A percentile compares a stretch with the other conserved stretches of the same genome.
Evolutionary conservation across 2,113 vertebrate species (phyloP).

Genomic region (Thermophis baileyi): DNA sequence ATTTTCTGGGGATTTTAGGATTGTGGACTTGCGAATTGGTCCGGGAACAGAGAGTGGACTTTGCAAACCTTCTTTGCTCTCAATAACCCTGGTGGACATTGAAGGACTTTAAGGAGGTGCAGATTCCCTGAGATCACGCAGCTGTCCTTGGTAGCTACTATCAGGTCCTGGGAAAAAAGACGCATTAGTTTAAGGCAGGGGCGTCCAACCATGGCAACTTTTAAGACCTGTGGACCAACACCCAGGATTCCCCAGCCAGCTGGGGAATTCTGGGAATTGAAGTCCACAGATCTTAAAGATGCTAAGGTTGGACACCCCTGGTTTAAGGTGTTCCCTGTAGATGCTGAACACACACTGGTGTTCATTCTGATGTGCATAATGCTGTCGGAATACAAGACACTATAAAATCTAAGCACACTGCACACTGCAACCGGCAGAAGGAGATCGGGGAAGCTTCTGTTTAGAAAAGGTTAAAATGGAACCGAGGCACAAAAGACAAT

Average conservation of each 20-base stretch:
- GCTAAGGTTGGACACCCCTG: neutral
- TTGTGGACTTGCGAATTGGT: conserved; percentile 51
- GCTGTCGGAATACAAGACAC: neutral
- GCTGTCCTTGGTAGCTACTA: neutral
- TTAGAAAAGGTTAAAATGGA: neutral
- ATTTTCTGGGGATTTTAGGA: conserved; percentile 50
- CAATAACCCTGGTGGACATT: neutral
- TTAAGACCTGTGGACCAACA: neutral
- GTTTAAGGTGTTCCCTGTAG: neutral
- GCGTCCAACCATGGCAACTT: neutral
- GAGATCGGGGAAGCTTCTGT: neutral
- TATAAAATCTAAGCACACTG: neutral
- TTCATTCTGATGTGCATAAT: neutral
- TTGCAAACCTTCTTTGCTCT: neutral
- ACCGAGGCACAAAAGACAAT: neutral
- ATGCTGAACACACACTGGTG: neutral
- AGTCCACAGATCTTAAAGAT: neutral
- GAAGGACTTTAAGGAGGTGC: neutral
- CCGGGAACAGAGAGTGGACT: conserved; percentile 32
- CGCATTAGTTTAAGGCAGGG: neutral
- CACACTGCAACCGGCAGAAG: neutral
- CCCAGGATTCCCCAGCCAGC: neutral
- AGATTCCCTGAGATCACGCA: neutral
- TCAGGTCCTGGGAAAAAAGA: neutral
- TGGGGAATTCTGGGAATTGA: neutral